A percentile compares a stretch with the other conserved stretches of the same genome.
Conservation (phyloP, 2,797 vertebrate genomes). For the Sebastes variabilis region DNA sequence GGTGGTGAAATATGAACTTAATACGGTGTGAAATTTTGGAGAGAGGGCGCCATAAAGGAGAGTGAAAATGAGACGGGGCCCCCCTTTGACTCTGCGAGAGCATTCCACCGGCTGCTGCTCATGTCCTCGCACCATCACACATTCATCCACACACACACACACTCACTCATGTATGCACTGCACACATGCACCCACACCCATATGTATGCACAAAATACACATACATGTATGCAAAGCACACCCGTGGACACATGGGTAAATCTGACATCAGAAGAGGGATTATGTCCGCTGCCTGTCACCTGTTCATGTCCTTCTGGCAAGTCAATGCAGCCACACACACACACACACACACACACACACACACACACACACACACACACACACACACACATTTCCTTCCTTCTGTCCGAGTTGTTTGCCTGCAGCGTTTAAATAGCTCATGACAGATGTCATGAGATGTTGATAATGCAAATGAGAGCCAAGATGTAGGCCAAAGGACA, state of each 20-base stretch:
- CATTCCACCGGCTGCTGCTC: conserved; percentile 77
- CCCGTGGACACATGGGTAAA: conserved; percentile 48
- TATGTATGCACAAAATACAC: conserved; percentile 63
- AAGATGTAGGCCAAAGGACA: conserved; percentile 12
- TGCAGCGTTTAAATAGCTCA: conserved; percentile 35
- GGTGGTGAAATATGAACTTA: conserved; percentile 75
- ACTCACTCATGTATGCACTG: conserved; percentile 15
- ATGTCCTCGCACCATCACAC: conserved; percentile 63
- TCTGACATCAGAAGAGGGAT: conserved; percentile 72
- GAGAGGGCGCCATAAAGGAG: conserved; percentile 54
- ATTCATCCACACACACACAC: conserved; percentile 18
- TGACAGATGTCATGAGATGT: conserved; percentile 43
- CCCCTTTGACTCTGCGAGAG: conserved; percentile 55
- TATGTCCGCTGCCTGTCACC: conserved; percentile 72
- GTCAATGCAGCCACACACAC: conserved; percentile 26
- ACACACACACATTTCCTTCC: neutral
- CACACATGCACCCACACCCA: conserved; percentile 47
- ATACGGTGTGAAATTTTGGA: conserved; percentile 74
- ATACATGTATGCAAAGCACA: conserved; percentile 67
- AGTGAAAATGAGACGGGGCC: conserved; percentile 70
- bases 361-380: neutral
- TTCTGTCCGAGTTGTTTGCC: conserved; percentile 20
- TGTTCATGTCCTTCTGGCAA: conserved; percentile 69
- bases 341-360: neutral
- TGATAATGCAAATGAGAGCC: conserved; percentile 41